phyloP scores from a whole-genome alignment of 2,113 vertebrate genomes.

The Tonatia bakeri region DNA sequence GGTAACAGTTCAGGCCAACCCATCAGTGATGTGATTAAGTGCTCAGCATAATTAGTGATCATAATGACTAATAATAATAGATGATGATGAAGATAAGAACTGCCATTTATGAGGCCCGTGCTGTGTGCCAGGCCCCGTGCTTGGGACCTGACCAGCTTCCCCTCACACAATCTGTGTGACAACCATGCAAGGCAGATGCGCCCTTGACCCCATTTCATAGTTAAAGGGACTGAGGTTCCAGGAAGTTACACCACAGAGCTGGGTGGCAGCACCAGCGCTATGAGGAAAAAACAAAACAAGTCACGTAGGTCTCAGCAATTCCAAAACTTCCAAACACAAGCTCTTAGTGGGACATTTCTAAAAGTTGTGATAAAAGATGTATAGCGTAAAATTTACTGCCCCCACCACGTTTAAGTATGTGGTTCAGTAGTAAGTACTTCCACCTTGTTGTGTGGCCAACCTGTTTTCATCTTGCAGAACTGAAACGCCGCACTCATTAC shows the following conservation, averaged over 20 bases:
- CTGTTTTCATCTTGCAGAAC: background rate
- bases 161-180: fast-evolving
- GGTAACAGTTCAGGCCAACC: background rate
- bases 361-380: background rate
- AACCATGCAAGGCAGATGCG: background rate
- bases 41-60: background rate
- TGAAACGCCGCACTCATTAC: background rate
- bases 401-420: background rate
- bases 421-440: background rate
- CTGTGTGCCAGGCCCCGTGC: background rate
- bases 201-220: background rate
- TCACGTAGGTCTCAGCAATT: background rate
- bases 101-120: background rate
- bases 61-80: background rate
- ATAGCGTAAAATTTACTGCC: background rate
- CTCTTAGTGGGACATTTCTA: background rate
- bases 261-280: background rate
- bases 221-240: background rate
- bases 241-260: background rate
- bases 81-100: background rate
- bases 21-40: background rate
- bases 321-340: background rate
- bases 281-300: background rate
- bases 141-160: background rate
- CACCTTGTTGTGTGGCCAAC: too few relatives aligned